Base-by-base conservation (phyloP, 2,888 invertebrate species). In the Morinoia aosen region DNA sequence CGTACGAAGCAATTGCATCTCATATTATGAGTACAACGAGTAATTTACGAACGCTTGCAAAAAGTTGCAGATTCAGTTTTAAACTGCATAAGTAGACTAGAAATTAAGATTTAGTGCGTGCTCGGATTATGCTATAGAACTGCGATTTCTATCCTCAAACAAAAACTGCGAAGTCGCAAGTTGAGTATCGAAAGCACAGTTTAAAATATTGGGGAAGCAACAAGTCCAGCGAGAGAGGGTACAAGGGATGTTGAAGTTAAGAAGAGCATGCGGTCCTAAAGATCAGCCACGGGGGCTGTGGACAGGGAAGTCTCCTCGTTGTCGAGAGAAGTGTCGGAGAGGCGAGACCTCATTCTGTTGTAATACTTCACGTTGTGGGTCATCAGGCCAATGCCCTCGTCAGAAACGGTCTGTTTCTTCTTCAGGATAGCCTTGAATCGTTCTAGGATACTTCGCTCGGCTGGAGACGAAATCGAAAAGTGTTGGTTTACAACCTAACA, bases 301-400 rank as follows among this genome's bases (percentile, higher is more conserved):
- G 93, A 93, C 57, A 93, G 33, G 57, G 93, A 93, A 57, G 93
- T 93, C 61, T 95, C 64, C 61, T 95, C 61, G 95, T 95, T 95
- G 95, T 95, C 64, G 57, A 95, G 19, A 10, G 96, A 96, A n/a
- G 95, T 95, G 91, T 96, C 96, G 10, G 96, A 96, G 61, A 88
- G 88, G 40, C 96, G 76, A 40, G 95, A 95, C 56, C 96, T 88
- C 97, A 97, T 97, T 58, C 97, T 97, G 8, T 97, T 97, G 97
- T 97, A 97, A 97, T 97, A 97, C 96, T 97, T 97, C 64, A 97
- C 97, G 97, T 97, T 97, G 58, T 97, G 97, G n/a, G 96, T 97
- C 95, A 97, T 97, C 19, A 97, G 96, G 16, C 97, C 97, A 3
- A 97, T 96, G 95, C 97, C 97, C 95, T 97, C 97, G 5, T 95